phyloP scores from a whole-genome alignment of 2,888 invertebrate genomes.

The Dascillus cervinus region DNA sequence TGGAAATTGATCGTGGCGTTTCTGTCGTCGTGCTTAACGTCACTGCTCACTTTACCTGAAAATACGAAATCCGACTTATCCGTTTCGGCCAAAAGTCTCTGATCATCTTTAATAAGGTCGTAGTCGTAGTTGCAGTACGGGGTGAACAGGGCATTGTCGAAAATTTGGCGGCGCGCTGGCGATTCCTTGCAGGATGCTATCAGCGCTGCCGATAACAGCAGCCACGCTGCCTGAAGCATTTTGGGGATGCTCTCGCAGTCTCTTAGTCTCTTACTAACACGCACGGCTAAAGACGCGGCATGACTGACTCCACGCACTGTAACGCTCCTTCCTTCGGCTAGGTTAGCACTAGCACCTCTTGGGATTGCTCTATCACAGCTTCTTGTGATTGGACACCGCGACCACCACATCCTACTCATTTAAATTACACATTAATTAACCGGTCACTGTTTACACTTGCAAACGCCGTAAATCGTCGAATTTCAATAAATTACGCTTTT shows the following conservation, averaged over 20 bases:
- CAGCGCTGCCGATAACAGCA: conserved; percentile 8
- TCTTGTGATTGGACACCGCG: conserved; percentile 32
- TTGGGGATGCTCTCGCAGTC: too few relatives aligned
- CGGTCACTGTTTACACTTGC: conserved; percentile 29
- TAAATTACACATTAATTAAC: conserved; percentile 29
- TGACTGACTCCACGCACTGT: conserved; percentile 35
- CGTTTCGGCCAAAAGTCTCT: conserved; percentile 28
- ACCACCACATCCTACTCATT: conserved; percentile 33
- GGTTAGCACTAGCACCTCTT: conserved; percentile 34
- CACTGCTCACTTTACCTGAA: conserved; percentile 38
- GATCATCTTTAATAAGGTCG: conserved; percentile 31
- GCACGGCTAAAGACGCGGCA: conserved; percentile 34
- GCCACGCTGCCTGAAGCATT: conserved; percentile 12
- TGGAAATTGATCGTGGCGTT: conserved; percentile 32
- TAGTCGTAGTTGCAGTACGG: conserved; percentile 39
- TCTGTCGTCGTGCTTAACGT: conserved; percentile 23
- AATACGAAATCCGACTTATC: conserved; percentile 33
- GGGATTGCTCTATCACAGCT: conserved; percentile 35
- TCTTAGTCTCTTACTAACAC: conserved; percentile 26
- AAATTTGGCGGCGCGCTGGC: conserved; percentile 19
- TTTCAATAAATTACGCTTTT: too few relatives aligned
- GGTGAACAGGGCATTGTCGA: conserved; percentile 20
- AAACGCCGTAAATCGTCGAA: too few relatives aligned
- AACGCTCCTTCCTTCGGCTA: conserved; percentile 36
- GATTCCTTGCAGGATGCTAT: conserved; percentile 15